Conservation (phyloP, 2,797 vertebrate species). For the Xerus rutilus region DNA sequence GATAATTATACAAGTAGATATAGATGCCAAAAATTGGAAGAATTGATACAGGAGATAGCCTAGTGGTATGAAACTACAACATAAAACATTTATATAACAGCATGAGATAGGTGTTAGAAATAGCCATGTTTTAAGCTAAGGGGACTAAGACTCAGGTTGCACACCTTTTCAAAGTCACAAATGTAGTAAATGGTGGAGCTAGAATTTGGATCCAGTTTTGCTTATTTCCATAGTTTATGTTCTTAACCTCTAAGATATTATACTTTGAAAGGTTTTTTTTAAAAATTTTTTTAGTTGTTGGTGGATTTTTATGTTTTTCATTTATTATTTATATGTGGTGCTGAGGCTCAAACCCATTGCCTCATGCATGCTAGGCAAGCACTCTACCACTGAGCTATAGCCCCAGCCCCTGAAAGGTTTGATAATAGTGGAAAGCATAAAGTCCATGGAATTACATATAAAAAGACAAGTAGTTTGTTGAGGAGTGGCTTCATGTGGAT, state of each 20-base stretch:
- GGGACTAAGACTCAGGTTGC: not conserved
- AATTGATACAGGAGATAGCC: not conserved
- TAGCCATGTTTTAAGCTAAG: not conserved
- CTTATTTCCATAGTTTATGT: not conserved
- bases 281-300: no score
- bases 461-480: not conserved
- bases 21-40: not conserved
- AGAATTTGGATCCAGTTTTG: not conserved
- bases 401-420: not conserved
- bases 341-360: no score
- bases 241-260: conserved; percentile 4
- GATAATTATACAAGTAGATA: not conserved
- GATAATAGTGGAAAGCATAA: not conserved
- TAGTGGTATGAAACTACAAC: not conserved
- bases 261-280: not conserved
- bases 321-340: no score
- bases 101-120: conserved; percentile 12
- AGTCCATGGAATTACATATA: not conserved
- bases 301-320: no score
- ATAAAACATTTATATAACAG: not conserved
- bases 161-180: not conserved
- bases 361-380: no score
- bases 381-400: no score
- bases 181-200: not conserved
- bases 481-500: not conserved